A percentile compares a stretch with the other conserved stretches of the same genome.
These are phyloP conservation scores for Hypena proboscidalis DNA, from an alignment of 2,888 invertebrate species.

Conservation along the genomic window DNA sequence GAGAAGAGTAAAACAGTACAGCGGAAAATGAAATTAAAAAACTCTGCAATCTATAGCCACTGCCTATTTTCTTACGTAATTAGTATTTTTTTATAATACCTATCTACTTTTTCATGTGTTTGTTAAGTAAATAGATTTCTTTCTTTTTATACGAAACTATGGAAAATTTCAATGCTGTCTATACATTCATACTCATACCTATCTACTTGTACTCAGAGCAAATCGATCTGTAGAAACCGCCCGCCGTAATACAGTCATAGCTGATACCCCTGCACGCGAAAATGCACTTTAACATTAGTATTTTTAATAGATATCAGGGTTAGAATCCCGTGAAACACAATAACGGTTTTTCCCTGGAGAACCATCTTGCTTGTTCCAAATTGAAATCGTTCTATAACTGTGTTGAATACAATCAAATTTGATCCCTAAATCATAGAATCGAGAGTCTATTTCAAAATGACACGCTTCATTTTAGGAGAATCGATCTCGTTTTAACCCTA, in stretches of 20 bases:
- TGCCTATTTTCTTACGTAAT: too few species aligned
- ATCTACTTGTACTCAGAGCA: constrained; percentile 71
- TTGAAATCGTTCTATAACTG: constrained; percentile 78
- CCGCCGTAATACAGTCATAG: constrained; percentile 54
- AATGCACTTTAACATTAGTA: constrained; percentile 31
- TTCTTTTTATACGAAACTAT: too few species aligned
- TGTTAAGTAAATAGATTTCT: too few species aligned
- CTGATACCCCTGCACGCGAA: constrained; percentile 41
- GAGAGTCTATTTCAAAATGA: constrained; percentile 42
- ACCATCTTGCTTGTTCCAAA: constrained; percentile 81
- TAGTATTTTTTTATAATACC: too few species aligned
- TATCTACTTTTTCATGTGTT: too few species aligned
- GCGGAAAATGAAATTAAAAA: too few species aligned
- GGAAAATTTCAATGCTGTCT: too few species aligned
- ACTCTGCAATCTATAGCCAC: too few species aligned
- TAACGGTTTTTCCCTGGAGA: constrained; percentile 79
- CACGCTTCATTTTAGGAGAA: constrained; percentile 67
- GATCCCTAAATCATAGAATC: constrained; percentile 15
- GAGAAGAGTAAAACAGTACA: too few species aligned
- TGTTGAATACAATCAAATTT: constrained; percentile 33
- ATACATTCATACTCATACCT: constrained; percentile 47
- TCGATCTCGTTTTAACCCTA: constrained; percentile 72
- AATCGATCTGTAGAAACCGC: constrained; percentile 68
- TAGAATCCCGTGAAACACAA: constrained; percentile 51
- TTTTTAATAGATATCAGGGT: constrained; percentile 18